Base-by-base conservation (phyloP, 2,888 invertebrate genomes). In the Rambutsinella grinnellia region DNA sequence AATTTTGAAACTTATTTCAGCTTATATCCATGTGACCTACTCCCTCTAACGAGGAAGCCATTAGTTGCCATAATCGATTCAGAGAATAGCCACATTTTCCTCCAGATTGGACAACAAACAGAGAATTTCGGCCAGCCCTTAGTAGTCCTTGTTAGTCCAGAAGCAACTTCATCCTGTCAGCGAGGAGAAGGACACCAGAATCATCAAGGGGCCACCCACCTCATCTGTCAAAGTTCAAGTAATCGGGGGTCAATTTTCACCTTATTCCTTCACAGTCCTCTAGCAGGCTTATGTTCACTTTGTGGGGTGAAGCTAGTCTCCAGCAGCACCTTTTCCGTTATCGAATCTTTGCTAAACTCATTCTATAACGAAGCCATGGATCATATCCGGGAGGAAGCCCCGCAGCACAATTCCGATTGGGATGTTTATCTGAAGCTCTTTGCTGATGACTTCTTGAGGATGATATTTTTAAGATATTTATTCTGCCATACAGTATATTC, bases 21-120 rank as follows among this genome's bases (percentile, higher is more conserved):
- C 86, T 89, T 98, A 81, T 95, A 97, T 87, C 97, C 97, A 28
- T 97, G 96, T 78, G 98, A 98, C 87, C 88, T 98, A 79, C 93
- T 94, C 87, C 94, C 97, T 1, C 97, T 94, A 88, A 95, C 96
- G 19, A 90, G 98, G 84, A 92, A 94, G 85, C 97, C 98, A 36
- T 89, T 97, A 79, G 96, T 97, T 88, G 90, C 97, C 76, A 93
- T 98, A 81, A 93, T 98, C 83, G 98, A 98, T 87, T 97, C 97
- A 82, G 95, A 97, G 88, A 97, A 97, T 88, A 96, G 96, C 85
- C 93, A 93, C 87, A 93, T 94, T 82, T 96, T 95, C 88, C 93
- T 95, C 89, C 93, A 94, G 86, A 93, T 97, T 86, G 96, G 96
- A 61, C 90, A 92, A n/a, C 63, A 67, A 19, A 72, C 53, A 36